Base-by-base conservation (phyloP, 2,888 invertebrate species). In the Aproaerema taeniolella region DNA sequence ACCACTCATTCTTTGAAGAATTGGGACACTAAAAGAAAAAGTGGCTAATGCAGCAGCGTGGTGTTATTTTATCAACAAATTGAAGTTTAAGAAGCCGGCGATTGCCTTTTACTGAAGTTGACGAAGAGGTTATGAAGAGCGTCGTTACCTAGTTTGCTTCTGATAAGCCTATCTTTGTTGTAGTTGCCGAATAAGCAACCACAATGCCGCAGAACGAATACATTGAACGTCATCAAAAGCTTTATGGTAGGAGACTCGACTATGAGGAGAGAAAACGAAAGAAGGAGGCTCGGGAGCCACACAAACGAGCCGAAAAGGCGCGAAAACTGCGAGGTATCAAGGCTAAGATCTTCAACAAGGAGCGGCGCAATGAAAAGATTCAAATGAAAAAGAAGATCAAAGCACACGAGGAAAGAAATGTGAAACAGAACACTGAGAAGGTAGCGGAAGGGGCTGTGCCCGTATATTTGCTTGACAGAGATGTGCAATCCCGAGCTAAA, bases 171-270 rank as follows among this genome's bases (percentile, higher is more conserved):
- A 61, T 61, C 60, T 83, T 86, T 86, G 85, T 86, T 85, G 79
- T 86, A 86, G 83, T 85, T 79, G 81, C 81, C 81, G 86, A 71
- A 62, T 73, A 77, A 85, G 77, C 83, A 82, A 77, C 80, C 82
- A 89, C 70, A 79, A 97, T 97, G 98, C 98, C 98, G 71, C 99
- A 99, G 90, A 99, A 99, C 91, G 99, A 99, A 86, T 97, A 99
- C 78, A 99, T 99, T 86, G 99, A 99, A 65, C 92, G 98, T 49
- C 97, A 98, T 79, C 93, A 95, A 69, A 99, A 99, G 80, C 91
- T 99, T 25, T 93, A 97, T 88, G 99, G 99, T 67, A 91, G 97
- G 60, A 91, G 99, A 47, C 91, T 99, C 47, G 99, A 99, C 88
- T 96, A 99, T 91, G 97, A 99, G 82, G 99, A 99, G 77, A 89